These are phyloP conservation scores for Buphagus erythrorhynchus DNA, from an alignment of 2,797 vertebrate species.

Conservation along the genomic window DNA sequence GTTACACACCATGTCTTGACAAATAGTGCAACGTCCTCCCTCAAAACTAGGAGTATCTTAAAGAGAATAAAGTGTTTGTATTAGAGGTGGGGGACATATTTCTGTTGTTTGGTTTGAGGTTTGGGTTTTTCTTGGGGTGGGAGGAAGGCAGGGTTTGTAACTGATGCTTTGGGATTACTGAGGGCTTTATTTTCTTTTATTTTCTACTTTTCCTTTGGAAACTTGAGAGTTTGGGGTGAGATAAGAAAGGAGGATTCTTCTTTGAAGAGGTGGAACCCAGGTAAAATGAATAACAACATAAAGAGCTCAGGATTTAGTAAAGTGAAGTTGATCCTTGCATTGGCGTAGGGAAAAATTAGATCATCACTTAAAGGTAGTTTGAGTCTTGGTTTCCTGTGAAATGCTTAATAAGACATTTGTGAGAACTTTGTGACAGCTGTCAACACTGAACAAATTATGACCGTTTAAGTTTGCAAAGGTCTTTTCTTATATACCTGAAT, in stretches of 20 bases:
- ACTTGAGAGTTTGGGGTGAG: neutral
- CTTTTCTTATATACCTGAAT: neutral
- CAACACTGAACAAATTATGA: neutral
- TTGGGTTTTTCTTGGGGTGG: neutral
- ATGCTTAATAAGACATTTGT: neutral
- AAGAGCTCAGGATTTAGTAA: neutral
- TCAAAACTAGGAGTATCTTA: neutral
- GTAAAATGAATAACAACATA: neutral
- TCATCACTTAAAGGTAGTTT: neutral
- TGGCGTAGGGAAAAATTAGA: neutral
- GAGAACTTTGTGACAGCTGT: neutral
- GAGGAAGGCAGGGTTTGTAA: neutral
- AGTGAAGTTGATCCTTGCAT: neutral
- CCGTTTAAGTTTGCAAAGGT: neutral
- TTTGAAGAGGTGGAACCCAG: fast-evolving
- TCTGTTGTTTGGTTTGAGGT: neutral
- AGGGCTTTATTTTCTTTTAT: neutral
- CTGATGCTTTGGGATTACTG: neutral
- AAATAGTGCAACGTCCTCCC: fast-evolving
- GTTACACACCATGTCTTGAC: neutral
- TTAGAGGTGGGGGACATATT: neutral
- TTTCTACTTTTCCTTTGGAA: neutral
- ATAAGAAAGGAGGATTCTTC: neutral
- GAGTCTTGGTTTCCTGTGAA: neutral
- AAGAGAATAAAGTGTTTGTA: neutral